Evolutionary conservation across 2,888 invertebrate genomes (phyloP).

Genomic region (Drosophila tripunctata): DNA sequence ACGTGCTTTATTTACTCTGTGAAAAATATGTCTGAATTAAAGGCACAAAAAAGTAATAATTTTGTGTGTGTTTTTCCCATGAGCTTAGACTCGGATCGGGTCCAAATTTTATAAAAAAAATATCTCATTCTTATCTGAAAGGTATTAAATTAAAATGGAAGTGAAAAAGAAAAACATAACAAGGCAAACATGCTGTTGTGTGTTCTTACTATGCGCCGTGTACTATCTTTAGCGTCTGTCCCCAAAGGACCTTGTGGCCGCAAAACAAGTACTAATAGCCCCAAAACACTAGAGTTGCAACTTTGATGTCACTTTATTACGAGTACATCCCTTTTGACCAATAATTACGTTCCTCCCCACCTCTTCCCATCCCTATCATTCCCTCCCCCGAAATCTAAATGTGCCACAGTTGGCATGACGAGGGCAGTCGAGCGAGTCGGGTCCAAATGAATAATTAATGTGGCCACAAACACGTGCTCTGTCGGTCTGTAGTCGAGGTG

Average conservation of each 20-base stretch:
- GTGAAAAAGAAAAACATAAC: background rate
- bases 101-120: background rate
- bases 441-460: conserved; percentile 71
- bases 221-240: background rate
- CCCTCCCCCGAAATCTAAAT: too few species aligned
- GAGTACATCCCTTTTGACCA: conserved; percentile 38
- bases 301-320: conserved; percentile 47
- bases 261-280: conserved; percentile 53
- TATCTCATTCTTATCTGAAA: conserved; percentile 36
- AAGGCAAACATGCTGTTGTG: background rate
- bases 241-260: conserved; percentile 8
- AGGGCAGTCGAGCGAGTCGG: conserved; percentile 29
- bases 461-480: conserved; percentile 36
- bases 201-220: background rate
- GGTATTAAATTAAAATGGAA: conserved; percentile 47
- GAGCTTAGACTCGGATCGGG: background rate
- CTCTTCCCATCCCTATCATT: too few species aligned
- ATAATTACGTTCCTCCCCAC: conserved; percentile 57
- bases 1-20: background rate
- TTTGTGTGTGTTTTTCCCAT: background rate
- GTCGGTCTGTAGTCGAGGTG: conserved; percentile 33
- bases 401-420: conserved; percentile 59
- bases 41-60: background rate
- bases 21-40: background rate
- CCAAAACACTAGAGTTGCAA: conserved; percentile 29